Percentiles rank a stretch among this genome's conserved stretches.
These are phyloP conservation scores for Epirrhoe alternata DNA, from an alignment of 2,888 invertebrate genomes.

Conservation along the genomic window DNA sequence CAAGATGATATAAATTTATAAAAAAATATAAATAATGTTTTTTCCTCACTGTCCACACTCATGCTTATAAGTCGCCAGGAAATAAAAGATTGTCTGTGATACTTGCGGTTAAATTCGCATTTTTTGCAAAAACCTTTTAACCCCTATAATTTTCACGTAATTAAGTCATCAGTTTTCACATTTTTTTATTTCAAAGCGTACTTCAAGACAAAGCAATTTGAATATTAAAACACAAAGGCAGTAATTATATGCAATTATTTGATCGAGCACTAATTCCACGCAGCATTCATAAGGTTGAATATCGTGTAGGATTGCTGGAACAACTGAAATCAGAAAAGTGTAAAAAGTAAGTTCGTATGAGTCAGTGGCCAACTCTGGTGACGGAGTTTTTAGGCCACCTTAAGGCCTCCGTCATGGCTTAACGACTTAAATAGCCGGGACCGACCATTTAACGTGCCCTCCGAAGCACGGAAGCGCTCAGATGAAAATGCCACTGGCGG, in stretches of 20 bases:
- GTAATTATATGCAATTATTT: neutral
- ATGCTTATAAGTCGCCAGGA: neutral
- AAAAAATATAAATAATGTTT: too few relatives aligned
- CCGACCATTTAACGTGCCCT: too few relatives aligned
- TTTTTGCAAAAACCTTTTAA: neutral
- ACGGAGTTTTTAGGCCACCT: too few relatives aligned
- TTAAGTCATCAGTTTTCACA: neutral
- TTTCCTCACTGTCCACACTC: neutral
- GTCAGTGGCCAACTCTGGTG: too few relatives aligned
- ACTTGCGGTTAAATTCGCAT: neutral
- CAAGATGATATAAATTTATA: too few relatives aligned
- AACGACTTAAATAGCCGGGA: too few relatives aligned
- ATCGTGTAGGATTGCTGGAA: conserved; percentile 20
- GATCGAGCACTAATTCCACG: conserved; percentile 3
- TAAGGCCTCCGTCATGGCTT: too few relatives aligned
- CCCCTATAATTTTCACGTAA: neutral
- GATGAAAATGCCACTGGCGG: too few relatives aligned
- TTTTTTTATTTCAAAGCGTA: neutral
- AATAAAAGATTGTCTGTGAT: neutral
- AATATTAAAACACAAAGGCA: conserved; percentile 5
- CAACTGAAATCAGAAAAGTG: conserved; percentile 10
- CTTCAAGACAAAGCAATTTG: conserved; percentile 1
- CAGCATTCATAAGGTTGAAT: conserved; percentile 23
- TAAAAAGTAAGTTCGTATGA: neutral
- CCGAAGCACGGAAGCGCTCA: too few relatives aligned